Evolutionary conservation across 2,888 invertebrate species (phyloP).

Genomic region (Scrobipalpa costella): DNA sequence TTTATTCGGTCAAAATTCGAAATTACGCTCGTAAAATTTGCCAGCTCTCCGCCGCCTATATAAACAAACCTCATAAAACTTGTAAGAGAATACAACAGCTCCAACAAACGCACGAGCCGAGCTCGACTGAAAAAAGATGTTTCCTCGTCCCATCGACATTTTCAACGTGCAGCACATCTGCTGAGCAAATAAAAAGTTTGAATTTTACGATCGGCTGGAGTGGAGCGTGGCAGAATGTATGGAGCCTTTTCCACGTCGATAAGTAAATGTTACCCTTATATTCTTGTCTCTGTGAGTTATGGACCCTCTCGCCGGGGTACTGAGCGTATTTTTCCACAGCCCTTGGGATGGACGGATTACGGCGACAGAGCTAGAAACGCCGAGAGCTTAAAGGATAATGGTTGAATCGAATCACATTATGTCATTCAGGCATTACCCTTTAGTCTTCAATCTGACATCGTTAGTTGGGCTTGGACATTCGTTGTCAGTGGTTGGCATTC

Average conservation of each 20-base stretch:
- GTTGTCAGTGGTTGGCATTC: background rate
- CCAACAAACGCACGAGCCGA: background rate
- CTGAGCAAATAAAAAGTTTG: conserved; percentile 57
- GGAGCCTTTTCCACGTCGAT: conserved; percentile 72
- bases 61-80: conserved; percentile 22
- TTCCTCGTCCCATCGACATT: conserved; percentile 43
- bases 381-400: conserved; percentile 54
- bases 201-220: conserved; percentile 49
- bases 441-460: conserved; percentile 23
- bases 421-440: conserved; percentile 32
- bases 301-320: conserved; percentile 57
- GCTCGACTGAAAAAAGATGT: conserved; percentile 31
- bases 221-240: conserved; percentile 59
- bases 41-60: background rate
- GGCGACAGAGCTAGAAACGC: conserved; percentile 48
- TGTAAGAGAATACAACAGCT: conserved; percentile 30
- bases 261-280: conserved; percentile 68
- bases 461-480: conserved; percentile 1
- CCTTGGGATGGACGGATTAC: conserved; percentile 44
- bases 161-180: conserved; percentile 52
- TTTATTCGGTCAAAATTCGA: background rate
- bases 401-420: conserved; percentile 48
- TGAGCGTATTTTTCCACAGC: conserved; percentile 54
- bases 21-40: conserved; percentile 1
- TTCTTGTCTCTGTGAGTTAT: conserved; percentile 64